Conservation (phyloP, 2,888 invertebrate genomes). For the Drosophila differens region DNA sequence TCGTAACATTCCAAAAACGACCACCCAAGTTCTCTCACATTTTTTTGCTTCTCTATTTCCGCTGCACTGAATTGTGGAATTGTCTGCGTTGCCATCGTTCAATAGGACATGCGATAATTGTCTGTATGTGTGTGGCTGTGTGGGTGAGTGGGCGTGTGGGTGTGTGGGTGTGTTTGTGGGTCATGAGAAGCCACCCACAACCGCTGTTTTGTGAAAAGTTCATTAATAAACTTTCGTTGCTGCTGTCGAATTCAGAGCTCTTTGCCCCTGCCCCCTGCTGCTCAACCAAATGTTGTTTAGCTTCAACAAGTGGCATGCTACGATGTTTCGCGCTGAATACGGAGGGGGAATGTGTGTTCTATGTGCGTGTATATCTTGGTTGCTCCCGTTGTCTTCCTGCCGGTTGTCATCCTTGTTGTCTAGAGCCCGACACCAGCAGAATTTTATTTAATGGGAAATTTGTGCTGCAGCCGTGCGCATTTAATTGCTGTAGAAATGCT, state of each 20-base stretch:
- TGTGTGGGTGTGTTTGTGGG: conserved; percentile 28
- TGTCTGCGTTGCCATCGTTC: conserved; percentile 46
- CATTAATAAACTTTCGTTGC: conserved; percentile 77
- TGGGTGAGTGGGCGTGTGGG: conserved; percentile 5
- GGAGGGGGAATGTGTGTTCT: not conserved
- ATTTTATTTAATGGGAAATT: conserved; percentile 73
- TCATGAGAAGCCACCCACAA: conserved; percentile 43
- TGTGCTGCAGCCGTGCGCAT: conserved; percentile 64
- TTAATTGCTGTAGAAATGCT: conserved; percentile 75
- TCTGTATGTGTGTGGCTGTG: conserved; percentile 14
- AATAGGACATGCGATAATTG: conserved; percentile 53
- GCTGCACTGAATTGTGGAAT: conserved; percentile 61
- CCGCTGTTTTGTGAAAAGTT: conserved; percentile 62
- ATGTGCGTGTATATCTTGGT: conserved; percentile 6
- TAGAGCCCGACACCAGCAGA: conserved; percentile 69
- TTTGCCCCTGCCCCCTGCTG: conserved; percentile 10
- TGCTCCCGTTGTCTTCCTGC: conserved; percentile 24
- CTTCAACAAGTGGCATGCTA: conserved; percentile 74
- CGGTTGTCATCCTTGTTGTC: conserved; percentile 48
- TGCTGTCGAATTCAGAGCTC: conserved; percentile 74
- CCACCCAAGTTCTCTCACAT: conserved; percentile 12
- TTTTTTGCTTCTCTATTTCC: conserved; percentile 31
- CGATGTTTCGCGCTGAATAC: conserved; percentile 3
- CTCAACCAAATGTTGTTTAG: conserved; percentile 51
- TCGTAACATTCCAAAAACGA: conserved; percentile 62